Evolutionary conservation across 2,888 invertebrate genomes (phyloP), one percentile per base, ranked within the genome.

Genomic region (Geophilus truncorum): DNA sequence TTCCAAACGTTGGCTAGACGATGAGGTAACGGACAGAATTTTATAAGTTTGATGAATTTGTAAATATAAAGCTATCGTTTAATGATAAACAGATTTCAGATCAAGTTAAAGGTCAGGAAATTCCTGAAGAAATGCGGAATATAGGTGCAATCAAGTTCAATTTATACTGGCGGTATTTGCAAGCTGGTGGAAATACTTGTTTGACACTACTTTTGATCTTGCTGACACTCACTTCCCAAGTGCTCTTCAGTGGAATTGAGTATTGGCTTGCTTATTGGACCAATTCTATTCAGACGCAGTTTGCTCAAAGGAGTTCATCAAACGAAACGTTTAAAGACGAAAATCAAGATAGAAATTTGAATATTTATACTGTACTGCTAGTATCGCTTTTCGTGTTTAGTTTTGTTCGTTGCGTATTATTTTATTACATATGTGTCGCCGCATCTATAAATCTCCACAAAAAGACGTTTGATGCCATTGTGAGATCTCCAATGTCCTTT

Each of bases 401-500:
- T 0, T 87, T 92, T 81, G 82, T 90, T 82, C 90, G 93, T 85
- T 93, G 93, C 4, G 85, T 92, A 5, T 85, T 93, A 3, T 93
- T 93, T 87, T 93, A 93, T 85, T 90, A 90, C 88, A 85, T 92
- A 82, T 94, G 94, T 84, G 93, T 95, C 91, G 90, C 89, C 51
- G 93, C 95, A 0, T 94, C 96, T 0, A 91, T 90, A 3, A 90
- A 88, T 6, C 89, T 97, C 0, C 97, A 97, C 88, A 92, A 94
- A 87, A 89, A 87, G 18, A 96, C 96, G 95, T 96, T 96, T 86
- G 87, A 89, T n/a, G 90, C 92, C 32, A 91, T 97, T 28, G 92
- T 94, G 1, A 90, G 92, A 18, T 93, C 94, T 0, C 92, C 93
- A 0, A 93, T 95, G 91, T 89, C 91, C 23, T 97, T 97, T 88